Evolutionary conservation across 2,113 vertebrate genomes (phyloP).

Genomic region (Calonectris borealis): DNA sequence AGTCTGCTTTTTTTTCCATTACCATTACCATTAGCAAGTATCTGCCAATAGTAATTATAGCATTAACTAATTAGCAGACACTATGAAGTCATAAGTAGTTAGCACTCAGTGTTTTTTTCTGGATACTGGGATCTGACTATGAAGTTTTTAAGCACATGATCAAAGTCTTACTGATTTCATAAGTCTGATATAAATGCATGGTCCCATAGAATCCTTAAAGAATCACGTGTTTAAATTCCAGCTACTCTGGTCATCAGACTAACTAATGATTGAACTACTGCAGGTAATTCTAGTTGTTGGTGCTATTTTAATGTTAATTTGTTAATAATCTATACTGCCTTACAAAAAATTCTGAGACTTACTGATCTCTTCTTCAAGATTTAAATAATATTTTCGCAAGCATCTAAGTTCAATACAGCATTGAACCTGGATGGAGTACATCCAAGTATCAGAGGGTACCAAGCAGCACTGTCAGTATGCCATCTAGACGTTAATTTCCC

Average conservation of each 20-base stretch:
- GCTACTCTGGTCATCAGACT: not conserved
- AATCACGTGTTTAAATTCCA: not conserved
- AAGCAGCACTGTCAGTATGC: not conserved
- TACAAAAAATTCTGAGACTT: not conserved
- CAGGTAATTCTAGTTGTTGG: not conserved
- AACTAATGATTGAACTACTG: not conserved
- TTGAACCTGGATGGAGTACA: not conserved
- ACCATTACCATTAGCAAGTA: not conserved
- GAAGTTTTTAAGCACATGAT: not conserved
- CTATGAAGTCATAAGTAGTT: not conserved
- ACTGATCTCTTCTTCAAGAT: not conserved
- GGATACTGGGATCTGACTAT: not conserved
- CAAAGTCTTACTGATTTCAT: not conserved
- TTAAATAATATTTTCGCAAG: not conserved
- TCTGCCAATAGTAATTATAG: not conserved
- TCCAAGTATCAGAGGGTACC: not conserved
- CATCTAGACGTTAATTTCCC: conserved; percentile 39
- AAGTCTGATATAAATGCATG: not conserved
- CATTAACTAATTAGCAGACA: not conserved
- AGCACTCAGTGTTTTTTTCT: not conserved
- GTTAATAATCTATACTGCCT: not conserved
- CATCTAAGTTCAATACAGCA: not conserved
- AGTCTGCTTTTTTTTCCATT: not conserved
- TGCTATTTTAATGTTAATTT: not conserved
- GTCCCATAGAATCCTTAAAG: not conserved